Evolutionary conservation across 2,888 invertebrate species (phyloP).

Genomic region (Physocephala rufipes): DNA sequence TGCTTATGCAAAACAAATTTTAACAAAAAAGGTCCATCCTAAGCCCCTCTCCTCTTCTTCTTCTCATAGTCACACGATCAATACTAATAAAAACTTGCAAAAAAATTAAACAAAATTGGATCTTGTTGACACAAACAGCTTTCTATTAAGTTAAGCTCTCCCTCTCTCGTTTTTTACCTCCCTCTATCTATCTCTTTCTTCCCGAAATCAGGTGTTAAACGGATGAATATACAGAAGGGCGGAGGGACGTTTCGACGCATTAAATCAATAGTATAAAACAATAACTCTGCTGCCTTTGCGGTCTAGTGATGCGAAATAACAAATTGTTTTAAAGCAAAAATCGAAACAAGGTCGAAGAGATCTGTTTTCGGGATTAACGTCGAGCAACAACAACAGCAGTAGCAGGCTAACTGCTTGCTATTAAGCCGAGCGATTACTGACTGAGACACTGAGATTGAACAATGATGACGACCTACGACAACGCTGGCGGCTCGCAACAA

Average conservation of each 20-base stretch:
- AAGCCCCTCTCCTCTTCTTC: too few species aligned
- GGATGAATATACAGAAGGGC: background rate
- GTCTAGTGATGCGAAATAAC: conserved; percentile 7
- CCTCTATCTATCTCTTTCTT: background rate
- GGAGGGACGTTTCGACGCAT: too few species aligned
- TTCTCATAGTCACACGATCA: background rate
- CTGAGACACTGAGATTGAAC: background rate
- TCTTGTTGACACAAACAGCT: background rate
- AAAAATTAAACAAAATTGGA: too few species aligned
- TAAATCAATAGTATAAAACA: too few species aligned
- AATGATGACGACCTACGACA: background rate
- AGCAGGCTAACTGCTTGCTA: background rate
- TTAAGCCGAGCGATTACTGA: background rate
- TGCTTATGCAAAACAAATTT: too few species aligned
- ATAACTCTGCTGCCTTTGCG: background rate
- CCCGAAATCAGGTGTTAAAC: background rate
- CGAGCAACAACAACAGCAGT: background rate
- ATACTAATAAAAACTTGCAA: background rate
- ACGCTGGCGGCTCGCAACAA: background rate
- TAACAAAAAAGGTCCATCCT: too few species aligned
- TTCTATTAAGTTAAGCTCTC: background rate
- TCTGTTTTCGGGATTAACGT: conserved; percentile 12
- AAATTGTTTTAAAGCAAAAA: background rate
- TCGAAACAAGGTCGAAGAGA: background rate
- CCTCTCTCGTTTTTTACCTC: background rate